These are phyloP conservation scores for Sebastes oblongus DNA, from an alignment of 2,797 vertebrate genomes.

Conservation along the genomic window DNA sequence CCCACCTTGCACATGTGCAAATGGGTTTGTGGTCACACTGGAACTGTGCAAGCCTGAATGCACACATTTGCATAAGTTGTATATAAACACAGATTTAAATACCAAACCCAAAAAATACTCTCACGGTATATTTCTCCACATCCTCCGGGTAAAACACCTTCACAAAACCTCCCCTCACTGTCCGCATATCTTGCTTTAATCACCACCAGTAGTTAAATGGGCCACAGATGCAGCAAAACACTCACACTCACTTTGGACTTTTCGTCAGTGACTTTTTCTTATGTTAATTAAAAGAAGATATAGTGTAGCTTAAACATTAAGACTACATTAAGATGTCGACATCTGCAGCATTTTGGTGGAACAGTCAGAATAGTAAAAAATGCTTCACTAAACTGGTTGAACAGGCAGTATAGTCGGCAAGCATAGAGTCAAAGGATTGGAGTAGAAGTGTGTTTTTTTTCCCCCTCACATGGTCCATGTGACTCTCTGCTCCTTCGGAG, in stretches of 20 bases:
- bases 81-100: background rate
- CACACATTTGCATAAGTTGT: slow-evolving; percentile 5
- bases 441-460: slow-evolving; percentile 57
- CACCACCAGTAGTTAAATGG: background rate
- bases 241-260: background rate
- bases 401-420: slow-evolving; percentile 62
- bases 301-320: background rate
- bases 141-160: background rate
- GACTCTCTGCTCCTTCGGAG: slow-evolving; percentile 77
- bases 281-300: background rate
- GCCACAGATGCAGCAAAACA: background rate
- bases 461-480: slow-evolving; percentile 76
- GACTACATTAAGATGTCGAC: background rate
- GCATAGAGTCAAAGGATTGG: slow-evolving; percentile 68
- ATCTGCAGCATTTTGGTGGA: background rate
- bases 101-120: background rate
- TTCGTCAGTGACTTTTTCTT: background rate
- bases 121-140: background rate
- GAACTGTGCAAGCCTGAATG: background rate
- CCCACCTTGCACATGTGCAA: slow-evolving; percentile 16
- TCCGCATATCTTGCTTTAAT: background rate
- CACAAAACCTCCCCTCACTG: background rate
- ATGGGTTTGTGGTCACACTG: background rate
- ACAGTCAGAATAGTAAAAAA: background rate
- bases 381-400: slow-evolving; percentile 26